A percentile compares a stretch with the other conserved stretches of the same genome.
phyloP scores from a whole-genome alignment of 2,888 invertebrate genomes.

The Dilophus febrilis region DNA sequence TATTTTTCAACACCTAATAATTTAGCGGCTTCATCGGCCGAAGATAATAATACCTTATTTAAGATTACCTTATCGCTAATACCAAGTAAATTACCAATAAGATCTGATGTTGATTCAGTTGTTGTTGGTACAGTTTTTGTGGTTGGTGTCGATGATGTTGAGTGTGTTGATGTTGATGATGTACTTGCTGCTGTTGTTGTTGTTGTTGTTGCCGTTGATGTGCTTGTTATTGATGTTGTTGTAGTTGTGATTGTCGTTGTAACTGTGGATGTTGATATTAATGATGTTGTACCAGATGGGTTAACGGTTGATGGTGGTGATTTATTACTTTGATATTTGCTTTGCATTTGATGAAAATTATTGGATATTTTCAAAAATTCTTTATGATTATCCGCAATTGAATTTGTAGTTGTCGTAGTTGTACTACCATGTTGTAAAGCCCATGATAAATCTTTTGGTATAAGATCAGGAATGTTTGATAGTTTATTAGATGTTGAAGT shows the following conservation, averaged over 20 bases:
- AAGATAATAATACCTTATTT: slow-evolving; percentile 64
- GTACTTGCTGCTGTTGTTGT: slow-evolving; percentile 21
- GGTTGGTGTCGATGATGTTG: slow-evolving; percentile 1
- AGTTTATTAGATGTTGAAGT: neutral
- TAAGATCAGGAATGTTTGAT: slow-evolving; percentile 6
- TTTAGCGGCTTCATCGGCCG: slow-evolving; percentile 73
- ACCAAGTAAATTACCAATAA: slow-evolving; percentile 78
- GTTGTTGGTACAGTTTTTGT: slow-evolving; percentile 15
- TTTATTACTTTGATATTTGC: slow-evolving; percentile 32
- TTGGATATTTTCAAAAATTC: too few relatives aligned
- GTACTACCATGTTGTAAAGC: too few relatives aligned
- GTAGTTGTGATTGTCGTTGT: slow-evolving; percentile 1
- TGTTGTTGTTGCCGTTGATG: slow-evolving; percentile 22
- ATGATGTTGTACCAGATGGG: slow-evolving; percentile 11
- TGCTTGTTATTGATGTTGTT: too few relatives aligned
- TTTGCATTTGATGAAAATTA: slow-evolving; percentile 19
- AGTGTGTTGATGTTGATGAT: slow-evolving; percentile 13
- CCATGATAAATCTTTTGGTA: slow-evolving; percentile 4
- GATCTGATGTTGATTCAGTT: slow-evolving; percentile 50
- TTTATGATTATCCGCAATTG: too few relatives aligned
- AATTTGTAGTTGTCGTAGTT: neutral
- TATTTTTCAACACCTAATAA: slow-evolving; percentile 64
- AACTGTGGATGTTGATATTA: too few relatives aligned
- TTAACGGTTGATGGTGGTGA: slow-evolving; percentile 20
- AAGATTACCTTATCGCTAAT: slow-evolving; percentile 73